These are phyloP conservation scores for Otolemur crassicaudatus DNA, from an alignment of 2,797 vertebrate genomes.

Conservation along the genomic window DNA sequence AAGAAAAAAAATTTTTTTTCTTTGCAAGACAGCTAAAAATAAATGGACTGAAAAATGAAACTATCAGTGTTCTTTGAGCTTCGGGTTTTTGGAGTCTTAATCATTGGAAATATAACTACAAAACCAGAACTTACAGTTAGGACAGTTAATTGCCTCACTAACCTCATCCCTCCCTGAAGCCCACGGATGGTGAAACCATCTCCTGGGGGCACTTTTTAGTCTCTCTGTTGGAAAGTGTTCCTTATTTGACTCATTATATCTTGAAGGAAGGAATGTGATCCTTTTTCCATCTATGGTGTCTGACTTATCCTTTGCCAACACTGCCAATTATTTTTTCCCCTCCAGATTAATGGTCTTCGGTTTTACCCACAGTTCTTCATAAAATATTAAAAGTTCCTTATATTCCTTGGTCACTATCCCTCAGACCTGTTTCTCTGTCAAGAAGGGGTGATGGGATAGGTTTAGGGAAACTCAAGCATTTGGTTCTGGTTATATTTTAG, in stretches of 20 bases:
- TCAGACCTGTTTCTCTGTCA: background rate
- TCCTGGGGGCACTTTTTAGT: constrained; percentile 42
- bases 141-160: background rate
- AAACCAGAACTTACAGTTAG: background rate
- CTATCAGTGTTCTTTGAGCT: background rate
- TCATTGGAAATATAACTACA: background rate
- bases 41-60: constrained; percentile 36
- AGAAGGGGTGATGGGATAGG: background rate
- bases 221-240: background rate
- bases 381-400: background rate
- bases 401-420: background rate
- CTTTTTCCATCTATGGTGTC: background rate
- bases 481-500: background rate
- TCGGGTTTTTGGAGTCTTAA: background rate
- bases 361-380: background rate
- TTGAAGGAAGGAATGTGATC: constrained; percentile 43
- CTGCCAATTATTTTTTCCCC: background rate
- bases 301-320: background rate
- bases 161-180: background rate
- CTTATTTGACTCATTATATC: constrained; percentile 16
- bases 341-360: background rate
- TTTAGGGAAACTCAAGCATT: background rate
- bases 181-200: background rate
- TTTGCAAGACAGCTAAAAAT: constrained; percentile 19
- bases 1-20: background rate